Base-by-base conservation (phyloP, 2,888 invertebrate genomes). In the Andrena bucephala region DNA sequence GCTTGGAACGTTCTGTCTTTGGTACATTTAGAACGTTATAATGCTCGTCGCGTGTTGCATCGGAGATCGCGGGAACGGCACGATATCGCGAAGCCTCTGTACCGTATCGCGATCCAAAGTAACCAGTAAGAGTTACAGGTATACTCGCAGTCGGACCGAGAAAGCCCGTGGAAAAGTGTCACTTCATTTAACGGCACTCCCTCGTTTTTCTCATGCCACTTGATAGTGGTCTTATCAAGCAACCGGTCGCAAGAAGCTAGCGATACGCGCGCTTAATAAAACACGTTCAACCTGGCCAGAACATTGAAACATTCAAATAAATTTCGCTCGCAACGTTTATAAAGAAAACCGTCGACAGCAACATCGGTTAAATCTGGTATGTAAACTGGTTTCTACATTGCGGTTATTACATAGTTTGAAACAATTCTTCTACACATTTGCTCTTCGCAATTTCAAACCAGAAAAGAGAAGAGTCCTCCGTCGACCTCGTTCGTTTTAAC, bases 141-240 rank as follows among this genome's bases (percentile, higher is more conserved):
- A 77, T 54, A 2, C 63, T 13, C 3, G 31, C 13, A 27, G 24
- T 13, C 16, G 31, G 48, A 7, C 24, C n/a, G 50, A 65, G 57
- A 54, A 48, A 31, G n/a, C 42, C 10, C 75, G 54, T 48, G 59
- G 78, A 72, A 80, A 80, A 80, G 52, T 62, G 78, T 48, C 78
- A 62, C 66, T 78, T 62, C 60, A 67, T 80, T 72, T 60, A 78
- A 80, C 80, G 80, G 72, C 80, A 80, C 80, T 78, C 80, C 79
- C 27, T 60, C 71, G 78, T 66, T 80, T 79, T 78, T 78, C 80
- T 72, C 72, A 60, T 20, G 72, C 60, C 80, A 60, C 72, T 72
- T 29, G 71, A 80, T 72, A 66, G 60, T 1, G 50, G 65, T 80
- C 80, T 78, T 78, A 72, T 80, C 80, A 33, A 31, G 13, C 24